These are phyloP conservation scores for Temnothorax nylanderi DNA, from an alignment of 1,140 invertebrate genomes.

Conservation along the genomic window DNA sequence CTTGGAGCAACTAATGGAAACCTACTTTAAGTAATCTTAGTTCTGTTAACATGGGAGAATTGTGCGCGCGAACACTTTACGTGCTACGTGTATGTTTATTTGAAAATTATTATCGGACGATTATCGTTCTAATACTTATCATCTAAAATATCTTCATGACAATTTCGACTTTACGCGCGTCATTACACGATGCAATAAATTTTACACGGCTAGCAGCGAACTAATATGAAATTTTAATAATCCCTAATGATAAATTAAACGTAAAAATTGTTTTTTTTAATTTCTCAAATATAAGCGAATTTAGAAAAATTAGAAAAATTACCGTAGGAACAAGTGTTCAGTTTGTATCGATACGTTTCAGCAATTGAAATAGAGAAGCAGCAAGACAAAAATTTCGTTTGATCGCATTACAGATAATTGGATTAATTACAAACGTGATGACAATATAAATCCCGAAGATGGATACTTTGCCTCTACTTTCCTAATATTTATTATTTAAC, in stretches of 20 bases:
- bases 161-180: conserved; percentile 9
- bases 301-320: not conserved
- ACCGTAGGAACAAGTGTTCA: not conserved
- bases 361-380: not conserved
- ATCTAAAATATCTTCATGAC: not conserved
- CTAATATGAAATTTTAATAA: not conserved
- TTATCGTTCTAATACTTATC: not conserved
- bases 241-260: not conserved
- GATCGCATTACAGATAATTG: not conserved
- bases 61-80: not conserved
- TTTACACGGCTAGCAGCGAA: not conserved
- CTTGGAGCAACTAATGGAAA: conserved; percentile 56
- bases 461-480: not conserved
- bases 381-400: not conserved
- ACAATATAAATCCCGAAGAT: not conserved
- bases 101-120: conserved; percentile 32
- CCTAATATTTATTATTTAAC: conserved; percentile 25
- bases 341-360: not conserved
- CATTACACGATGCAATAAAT: not conserved
- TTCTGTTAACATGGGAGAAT: conserved; percentile 36
- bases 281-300: not conserved
- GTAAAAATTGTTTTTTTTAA: not conserved
- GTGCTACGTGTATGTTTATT: conserved; percentile 28
- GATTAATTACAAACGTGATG: not conserved
- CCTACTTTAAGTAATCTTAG: conserved; percentile 49